phyloP scores from a whole-genome alignment of 92 coral and sea anemone species.

The Phenganax subtilis region DNA sequence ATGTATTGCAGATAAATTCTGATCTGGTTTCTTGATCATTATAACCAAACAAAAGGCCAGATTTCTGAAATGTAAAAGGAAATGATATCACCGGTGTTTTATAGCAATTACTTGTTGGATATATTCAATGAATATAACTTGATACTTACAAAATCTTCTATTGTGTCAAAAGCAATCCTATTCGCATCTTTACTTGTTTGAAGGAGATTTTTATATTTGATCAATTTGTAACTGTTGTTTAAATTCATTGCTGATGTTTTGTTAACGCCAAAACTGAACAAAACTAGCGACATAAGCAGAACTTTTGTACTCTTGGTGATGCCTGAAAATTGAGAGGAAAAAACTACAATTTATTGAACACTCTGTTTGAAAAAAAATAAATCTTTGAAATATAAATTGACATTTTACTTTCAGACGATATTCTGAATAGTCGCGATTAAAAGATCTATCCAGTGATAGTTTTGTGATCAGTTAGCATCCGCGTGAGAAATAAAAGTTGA shows the following conservation, averaged over 20 bases:
- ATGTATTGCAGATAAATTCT: background rate
- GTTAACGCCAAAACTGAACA: background rate
- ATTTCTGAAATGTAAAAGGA: conserved; percentile 7
- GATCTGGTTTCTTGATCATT: background rate
- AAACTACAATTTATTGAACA: background rate
- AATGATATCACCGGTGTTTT: background rate
- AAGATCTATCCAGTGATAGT: too few relatives aligned
- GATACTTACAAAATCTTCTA: background rate
- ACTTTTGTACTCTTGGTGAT: background rate
- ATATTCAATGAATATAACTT: too few relatives aligned
- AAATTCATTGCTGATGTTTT: background rate
- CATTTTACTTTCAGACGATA: too few relatives aligned
- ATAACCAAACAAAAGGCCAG: background rate
- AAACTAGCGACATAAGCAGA: background rate
- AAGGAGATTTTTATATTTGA: background rate
- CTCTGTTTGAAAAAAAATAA: background rate
- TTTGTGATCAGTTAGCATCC: too few relatives aligned
- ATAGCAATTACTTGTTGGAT: background rate
- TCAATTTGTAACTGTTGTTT: background rate
- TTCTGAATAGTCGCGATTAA: too few relatives aligned
- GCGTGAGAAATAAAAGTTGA: too few relatives aligned
- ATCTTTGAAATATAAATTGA: background rate
- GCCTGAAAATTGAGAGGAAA: background rate
- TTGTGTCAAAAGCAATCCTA: background rate
- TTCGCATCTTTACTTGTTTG: background rate